Evolutionary conservation across 2,113 vertebrate genomes (phyloP).

Genomic region (Heteronetta atricapilla): DNA sequence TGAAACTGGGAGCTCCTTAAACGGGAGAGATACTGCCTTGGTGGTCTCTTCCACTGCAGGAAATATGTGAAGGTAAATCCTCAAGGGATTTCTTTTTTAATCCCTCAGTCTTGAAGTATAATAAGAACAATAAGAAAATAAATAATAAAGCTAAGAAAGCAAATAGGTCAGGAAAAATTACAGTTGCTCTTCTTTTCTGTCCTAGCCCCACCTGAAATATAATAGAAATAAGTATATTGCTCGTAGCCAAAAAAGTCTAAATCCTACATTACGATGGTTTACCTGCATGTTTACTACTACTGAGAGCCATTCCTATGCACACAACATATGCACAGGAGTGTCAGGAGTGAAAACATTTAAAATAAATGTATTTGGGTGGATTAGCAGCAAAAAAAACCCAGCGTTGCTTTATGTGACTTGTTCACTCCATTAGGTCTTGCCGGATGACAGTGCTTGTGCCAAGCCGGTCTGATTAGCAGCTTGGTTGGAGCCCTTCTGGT

Average conservation of each 20-base stretch:
- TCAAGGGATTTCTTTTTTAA: neutral
- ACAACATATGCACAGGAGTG: neutral
- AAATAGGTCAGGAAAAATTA: neutral
- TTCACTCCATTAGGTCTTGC: neutral
- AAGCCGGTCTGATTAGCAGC: neutral
- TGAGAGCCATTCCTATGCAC: neutral
- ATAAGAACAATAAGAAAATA: too few species aligned
- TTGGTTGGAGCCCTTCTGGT: neutral
- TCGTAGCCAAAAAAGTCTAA: neutral
- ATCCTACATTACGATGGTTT: neutral
- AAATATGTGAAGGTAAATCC: neutral
- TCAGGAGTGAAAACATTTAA: neutral
- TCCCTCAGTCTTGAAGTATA: neutral
- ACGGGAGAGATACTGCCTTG: neutral
- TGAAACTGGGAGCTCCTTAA: neutral
- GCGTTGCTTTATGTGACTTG: neutral
- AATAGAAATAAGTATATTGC: neutral
- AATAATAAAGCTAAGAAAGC: neutral
- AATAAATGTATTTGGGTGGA: neutral
- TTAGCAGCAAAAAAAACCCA: neutral
- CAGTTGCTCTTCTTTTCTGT: neutral
- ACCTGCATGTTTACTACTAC: neutral
- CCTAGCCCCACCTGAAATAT: neutral
- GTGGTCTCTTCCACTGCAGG: neutral
- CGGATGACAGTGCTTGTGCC: neutral